phyloP scores from a whole-genome alignment of 2,113 vertebrate genomes.

The Actenoides hombroni region DNA sequence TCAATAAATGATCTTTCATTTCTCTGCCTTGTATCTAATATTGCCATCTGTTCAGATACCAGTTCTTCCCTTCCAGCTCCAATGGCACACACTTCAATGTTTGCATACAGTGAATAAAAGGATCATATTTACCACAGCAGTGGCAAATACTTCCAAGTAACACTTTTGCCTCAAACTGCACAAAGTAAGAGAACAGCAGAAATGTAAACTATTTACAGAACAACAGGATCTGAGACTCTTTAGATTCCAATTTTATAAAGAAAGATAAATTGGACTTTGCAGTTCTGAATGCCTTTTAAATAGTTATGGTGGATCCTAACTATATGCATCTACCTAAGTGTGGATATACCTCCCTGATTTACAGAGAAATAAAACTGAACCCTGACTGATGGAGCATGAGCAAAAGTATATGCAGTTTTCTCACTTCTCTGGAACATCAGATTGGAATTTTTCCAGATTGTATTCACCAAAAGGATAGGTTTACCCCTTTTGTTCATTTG shows the following conservation, averaged over 20 bases:
- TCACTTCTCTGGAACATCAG: neutral
- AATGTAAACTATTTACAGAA: neutral
- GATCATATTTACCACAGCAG: neutral
- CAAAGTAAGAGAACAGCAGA: neutral
- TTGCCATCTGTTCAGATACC: neutral
- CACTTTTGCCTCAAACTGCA: neutral
- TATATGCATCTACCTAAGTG: neutral
- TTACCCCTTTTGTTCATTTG: neutral
- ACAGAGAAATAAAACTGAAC: neutral
- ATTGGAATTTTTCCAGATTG: neutral
- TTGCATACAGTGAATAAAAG: accelerated
- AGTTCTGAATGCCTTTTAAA: neutral
- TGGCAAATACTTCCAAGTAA: neutral
- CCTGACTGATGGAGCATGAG: neutral
- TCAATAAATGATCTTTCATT: neutral
- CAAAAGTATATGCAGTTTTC: neutral
- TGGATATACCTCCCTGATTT: neutral
- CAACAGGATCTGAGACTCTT: neutral
- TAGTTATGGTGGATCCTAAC: neutral
- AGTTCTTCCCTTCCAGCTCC: neutral
- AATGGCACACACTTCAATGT: neutral
- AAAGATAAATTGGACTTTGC: neutral
- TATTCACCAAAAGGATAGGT: neutral
- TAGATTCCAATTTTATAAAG: neutral
- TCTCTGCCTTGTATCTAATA: neutral